Evolutionary conservation across 2,797 vertebrate species (phyloP).

Genomic region (Diglossa cyanea): DNA sequence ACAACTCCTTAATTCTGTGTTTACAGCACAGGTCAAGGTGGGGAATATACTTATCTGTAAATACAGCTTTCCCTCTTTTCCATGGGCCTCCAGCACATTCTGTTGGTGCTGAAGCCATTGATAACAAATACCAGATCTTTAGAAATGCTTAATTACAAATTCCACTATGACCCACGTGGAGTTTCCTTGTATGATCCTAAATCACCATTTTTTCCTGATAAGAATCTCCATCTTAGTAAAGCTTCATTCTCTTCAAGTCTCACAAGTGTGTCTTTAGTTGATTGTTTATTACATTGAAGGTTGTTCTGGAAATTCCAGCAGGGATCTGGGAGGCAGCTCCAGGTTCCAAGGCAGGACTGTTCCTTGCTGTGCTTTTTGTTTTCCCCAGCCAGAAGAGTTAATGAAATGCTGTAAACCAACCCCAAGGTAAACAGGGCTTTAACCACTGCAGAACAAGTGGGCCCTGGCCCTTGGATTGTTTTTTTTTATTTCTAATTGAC

Average conservation of each 20-base stretch:
- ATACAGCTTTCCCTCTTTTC: not conserved
- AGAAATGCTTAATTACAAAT: not conserved
- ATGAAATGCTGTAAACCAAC: not conserved
- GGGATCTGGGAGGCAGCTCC: not conserved
- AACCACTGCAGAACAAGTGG: not conserved
- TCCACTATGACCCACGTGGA: fast-evolving
- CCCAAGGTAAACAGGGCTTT: not conserved
- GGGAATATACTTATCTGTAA: not conserved
- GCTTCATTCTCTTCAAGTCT: not conserved
- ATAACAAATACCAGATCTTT: not conserved
- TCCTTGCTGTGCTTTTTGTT: not conserved
- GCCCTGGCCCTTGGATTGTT: not conserved
- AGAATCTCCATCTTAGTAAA: not conserved
- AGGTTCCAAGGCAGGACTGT: not conserved
- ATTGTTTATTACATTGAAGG: not conserved
- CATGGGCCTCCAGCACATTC: not conserved
- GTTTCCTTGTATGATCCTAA: not conserved
- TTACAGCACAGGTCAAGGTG: not conserved
- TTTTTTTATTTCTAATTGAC: not conserved
- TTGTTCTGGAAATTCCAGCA: not conserved
- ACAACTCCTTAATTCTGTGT: not conserved
- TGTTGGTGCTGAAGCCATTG: not conserved
- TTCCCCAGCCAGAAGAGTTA: not conserved
- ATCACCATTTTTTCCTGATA: not conserved
- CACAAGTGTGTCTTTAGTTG: not conserved